Conservation (phyloP, 2,113 vertebrate genomes). For the Carlito syrichta region DNA sequence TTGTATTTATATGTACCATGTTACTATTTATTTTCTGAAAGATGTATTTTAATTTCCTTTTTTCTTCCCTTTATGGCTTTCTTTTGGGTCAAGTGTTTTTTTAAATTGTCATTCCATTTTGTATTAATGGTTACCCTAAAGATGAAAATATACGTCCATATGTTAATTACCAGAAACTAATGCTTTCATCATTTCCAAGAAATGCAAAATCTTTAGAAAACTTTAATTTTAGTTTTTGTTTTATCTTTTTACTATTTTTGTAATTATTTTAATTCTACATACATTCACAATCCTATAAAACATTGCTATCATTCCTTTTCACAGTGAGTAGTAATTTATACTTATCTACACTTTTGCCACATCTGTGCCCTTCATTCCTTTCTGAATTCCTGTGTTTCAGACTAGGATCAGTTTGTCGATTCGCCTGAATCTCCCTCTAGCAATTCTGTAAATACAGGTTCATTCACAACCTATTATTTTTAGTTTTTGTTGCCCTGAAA, state of each 20-base stretch:
- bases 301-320: background rate
- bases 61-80: background rate
- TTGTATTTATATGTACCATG: background rate
- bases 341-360: background rate
- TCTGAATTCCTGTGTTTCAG: background rate
- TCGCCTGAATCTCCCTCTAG: background rate
- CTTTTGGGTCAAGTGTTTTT: background rate
- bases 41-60: background rate
- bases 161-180: background rate
- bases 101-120: background rate
- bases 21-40: background rate
- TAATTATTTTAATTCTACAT: background rate
- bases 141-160: background rate
- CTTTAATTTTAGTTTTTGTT: background rate
- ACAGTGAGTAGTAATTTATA: background rate
- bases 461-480: background rate
- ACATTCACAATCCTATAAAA: background rate
- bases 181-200: background rate
- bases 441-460: background rate
- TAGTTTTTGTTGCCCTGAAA: background rate
- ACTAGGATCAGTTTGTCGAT: background rate
- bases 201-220: background rate
- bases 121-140: background rate
- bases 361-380: background rate
- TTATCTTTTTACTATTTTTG: background rate